These are phyloP conservation scores for Chymomyza caudatula DNA, from an alignment of 2,888 invertebrate species.

Conservation along the genomic window DNA sequence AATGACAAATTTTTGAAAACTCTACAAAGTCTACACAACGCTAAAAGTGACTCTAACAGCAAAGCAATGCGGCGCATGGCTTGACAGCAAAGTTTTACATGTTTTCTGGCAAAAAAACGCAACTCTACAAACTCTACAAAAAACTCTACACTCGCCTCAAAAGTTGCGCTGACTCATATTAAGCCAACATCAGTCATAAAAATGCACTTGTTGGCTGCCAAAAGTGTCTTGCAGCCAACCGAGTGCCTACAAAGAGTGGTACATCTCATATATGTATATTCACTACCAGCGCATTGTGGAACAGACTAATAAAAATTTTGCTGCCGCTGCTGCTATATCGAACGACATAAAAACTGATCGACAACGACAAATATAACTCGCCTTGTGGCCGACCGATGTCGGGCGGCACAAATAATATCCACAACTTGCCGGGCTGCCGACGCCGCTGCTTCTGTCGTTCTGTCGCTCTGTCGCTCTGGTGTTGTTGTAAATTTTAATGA, in stretches of 20 bases:
- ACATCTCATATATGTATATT: too few relatives aligned
- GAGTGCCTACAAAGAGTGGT: background rate
- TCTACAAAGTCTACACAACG: slow-evolving; percentile 26
- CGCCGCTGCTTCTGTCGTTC: slow-evolving; percentile 17
- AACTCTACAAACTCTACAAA: background rate
- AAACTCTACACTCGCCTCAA: background rate
- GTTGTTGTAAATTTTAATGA: slow-evolving; percentile 76
- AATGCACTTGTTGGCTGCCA: slow-evolving; percentile 6
- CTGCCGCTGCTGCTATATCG: slow-evolving; percentile 59
- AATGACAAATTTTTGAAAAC: slow-evolving; percentile 1
- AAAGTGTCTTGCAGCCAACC: background rate
- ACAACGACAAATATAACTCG: slow-evolving; percentile 71
- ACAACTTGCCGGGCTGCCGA: slow-evolving; percentile 48
- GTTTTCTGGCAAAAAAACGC: background rate
- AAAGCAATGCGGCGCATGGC: slow-evolving; percentile 32
- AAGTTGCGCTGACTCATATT: background rate
- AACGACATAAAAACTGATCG: slow-evolving; percentile 73
- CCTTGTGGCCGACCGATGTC: slow-evolving; percentile 3
- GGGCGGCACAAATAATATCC: slow-evolving; percentile 56
- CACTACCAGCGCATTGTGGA: slow-evolving; percentile 1
- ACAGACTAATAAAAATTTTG: slow-evolving; percentile 66
- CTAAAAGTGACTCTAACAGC: slow-evolving; percentile 14
- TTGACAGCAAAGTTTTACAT: background rate
- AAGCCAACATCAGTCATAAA: background rate
- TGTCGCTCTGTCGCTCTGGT: slow-evolving; percentile 24